Conservation (phyloP, 2,797 vertebrate species). For the Macropus fuliginosus region DNA sequence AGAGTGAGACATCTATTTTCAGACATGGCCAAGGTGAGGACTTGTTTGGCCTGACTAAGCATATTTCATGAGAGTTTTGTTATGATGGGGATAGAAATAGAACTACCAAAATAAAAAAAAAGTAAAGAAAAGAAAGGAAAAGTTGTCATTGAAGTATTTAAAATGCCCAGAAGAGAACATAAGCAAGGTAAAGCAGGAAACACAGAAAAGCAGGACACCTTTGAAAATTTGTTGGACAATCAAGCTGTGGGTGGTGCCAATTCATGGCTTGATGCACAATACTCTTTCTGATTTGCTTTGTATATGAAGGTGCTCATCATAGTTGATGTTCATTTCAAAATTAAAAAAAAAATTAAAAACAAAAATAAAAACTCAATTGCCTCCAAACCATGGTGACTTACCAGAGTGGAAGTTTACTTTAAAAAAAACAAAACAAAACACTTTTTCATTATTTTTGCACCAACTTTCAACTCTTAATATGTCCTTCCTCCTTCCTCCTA, state of each 20-base stretch:
- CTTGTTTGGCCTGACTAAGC: background rate
- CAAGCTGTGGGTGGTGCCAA: background rate
- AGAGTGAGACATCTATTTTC: background rate
- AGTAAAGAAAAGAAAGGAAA: background rate
- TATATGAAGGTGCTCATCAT: background rate
- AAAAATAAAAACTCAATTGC: background rate
- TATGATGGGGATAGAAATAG: background rate
- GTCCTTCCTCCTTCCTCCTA: background rate
- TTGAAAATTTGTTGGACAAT: background rate
- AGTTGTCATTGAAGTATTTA: background rate
- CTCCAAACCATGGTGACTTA: background rate
- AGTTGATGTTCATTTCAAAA: background rate
- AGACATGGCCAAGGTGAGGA: background rate
- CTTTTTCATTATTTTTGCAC: background rate
- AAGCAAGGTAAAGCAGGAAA: background rate
- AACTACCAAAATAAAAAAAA: background rate
- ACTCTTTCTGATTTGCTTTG: background rate
- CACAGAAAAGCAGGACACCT: background rate
- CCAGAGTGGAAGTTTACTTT: background rate
- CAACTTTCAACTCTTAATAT: background rate
- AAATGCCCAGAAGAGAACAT: background rate
- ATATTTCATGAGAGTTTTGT: background rate
- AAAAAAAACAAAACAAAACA: background rate
- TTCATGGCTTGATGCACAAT: background rate
- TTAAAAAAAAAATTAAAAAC: background rate